Evolutionary conservation across 1,140 invertebrate species (phyloP), one percentile per base, ranked within the genome.

Genomic region (Drosophila sp.): DNA sequence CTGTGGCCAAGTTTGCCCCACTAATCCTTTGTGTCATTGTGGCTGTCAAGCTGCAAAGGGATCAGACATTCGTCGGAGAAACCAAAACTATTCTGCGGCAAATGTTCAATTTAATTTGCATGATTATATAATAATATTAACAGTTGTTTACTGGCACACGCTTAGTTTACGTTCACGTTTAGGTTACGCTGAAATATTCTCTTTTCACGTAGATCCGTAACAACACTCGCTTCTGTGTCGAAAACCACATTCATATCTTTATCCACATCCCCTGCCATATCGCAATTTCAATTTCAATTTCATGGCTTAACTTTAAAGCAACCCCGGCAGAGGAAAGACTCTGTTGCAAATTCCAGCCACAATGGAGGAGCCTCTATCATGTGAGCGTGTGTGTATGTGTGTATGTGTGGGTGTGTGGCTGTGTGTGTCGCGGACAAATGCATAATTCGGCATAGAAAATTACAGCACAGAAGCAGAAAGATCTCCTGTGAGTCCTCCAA

Each of bases 381-480:
- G 70, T 73, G 58, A 48, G 32, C 4, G 25, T 34, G 38, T 27
- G 57, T 65, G 54, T 34, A 43, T 62, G 53, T 56, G 53, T 59
- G 48, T 38, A 65, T 71, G 63, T 2, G 53, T 59, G 48, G 29
- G 72, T 71, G 63, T 2, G n/a, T n/a, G n/a, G n/a, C n/a, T n/a
- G 53, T 59, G 48, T 38, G 72, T 71, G 63, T 2, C 41, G 45
- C 45, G 38, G 38, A 46, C 77, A 79, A 72, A 72, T 87, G 83
- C 83, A 87, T 89, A 87, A 80, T 89, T 83, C 89, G 72, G 36
- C 70, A 56, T 51, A 71, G 58, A 77, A 77, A 89, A 83, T 82
- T 82, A 69, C 64, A 59, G 66, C 54, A 73, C 59, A 18, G 43
- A 43, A 34, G 7, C 62, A 29, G 38, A 16, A 29, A 46, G 51